Evolutionary conservation across 2,113 vertebrate genomes (phyloP), one percentile per base, ranked within the genome.

Genomic region (Vombatus ursinus): DNA sequence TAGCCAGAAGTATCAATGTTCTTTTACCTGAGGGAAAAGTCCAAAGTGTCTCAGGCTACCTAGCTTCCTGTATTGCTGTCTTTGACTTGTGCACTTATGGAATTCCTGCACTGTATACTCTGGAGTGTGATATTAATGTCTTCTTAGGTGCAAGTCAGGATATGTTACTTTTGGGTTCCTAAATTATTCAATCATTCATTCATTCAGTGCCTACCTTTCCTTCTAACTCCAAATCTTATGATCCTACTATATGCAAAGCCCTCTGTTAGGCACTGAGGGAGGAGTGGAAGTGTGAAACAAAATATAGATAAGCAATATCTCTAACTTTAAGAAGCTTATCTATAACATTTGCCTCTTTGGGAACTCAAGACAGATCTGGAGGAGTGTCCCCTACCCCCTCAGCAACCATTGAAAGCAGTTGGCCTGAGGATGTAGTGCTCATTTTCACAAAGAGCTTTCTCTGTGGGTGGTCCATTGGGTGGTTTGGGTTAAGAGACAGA

Each of bases 261-360:
- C 68, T 84, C 3, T 84, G 68, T n/a, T 84, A 44, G 19, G n/a
- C 68, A 19, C 16, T 44, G 68, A 84, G n/a, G 6, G 31, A 19
- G 3, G 16, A n/a, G 16, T n/a, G 37, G 68, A 84, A n/a, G 37
- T 19, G 68, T 84, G 19, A 44, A 8, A 22, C 2, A 2, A 44
- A 44, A 19, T 84, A 44, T 8, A 84, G 37, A 44, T 22, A n/a
- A 8, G 19, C 22, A 5, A n/a, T n/a, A 6, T 77, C 14, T 77
- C 28, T 31, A 68, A 77, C 16, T 77, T n/a, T 5, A n/a, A 19
- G 37, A 4, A n/a, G 37, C 37, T n/a, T 19, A 19, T 77, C 19
- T n/a, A 68, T 44, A 22, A 1, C 0, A 2, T 0, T 22, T 0
- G 24, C 37, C 51, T 19, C 14, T 2, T 54, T 0, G 0, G 12